These are phyloP conservation scores for Cardiocondyla obscurior DNA, from an alignment of 1,140 invertebrate species.

Conservation along the genomic window DNA sequence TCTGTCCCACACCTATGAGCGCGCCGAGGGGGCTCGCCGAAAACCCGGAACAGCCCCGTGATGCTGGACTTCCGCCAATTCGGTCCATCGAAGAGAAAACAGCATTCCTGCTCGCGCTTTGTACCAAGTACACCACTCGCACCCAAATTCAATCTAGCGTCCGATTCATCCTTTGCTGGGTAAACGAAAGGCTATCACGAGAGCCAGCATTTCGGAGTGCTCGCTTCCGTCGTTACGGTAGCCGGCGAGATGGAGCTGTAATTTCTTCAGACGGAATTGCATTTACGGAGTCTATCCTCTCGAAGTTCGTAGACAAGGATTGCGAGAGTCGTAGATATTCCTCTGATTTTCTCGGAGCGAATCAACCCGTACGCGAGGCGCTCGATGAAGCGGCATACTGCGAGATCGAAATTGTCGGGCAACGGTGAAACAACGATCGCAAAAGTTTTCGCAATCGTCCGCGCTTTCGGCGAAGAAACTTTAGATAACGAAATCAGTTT, in stretches of 20 bases:
- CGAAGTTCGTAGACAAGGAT: slow-evolving; percentile 34
- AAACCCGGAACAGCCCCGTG: slow-evolving; percentile 50
- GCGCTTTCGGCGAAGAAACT: slow-evolving; percentile 13
- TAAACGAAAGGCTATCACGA: slow-evolving; percentile 34
- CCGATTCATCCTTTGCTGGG: slow-evolving; percentile 42
- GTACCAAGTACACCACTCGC: slow-evolving; percentile 30
- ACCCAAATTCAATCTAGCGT: slow-evolving; percentile 66
- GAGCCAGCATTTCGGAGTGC: not conserved
- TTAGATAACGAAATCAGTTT: not conserved
- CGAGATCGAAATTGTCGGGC: slow-evolving; percentile 29
- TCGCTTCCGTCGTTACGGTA: slow-evolving; percentile 27
- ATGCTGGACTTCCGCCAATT: slow-evolving; percentile 73
- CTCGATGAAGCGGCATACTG: slow-evolving; percentile 45
- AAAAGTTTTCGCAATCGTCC: not conserved
- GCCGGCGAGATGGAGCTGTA: slow-evolving; percentile 46
- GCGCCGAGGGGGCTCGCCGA: not conserved
- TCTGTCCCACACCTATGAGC: slow-evolving; percentile 65
- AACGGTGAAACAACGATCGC: slow-evolving; percentile 22
- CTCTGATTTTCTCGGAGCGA: slow-evolving; percentile 45
- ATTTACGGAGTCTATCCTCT: slow-evolving; percentile 37
- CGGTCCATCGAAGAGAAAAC: slow-evolving; percentile 20
- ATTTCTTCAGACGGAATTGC: slow-evolving; percentile 49
- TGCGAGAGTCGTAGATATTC: slow-evolving; percentile 42
- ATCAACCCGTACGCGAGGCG: slow-evolving; percentile 27
- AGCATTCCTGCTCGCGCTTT: slow-evolving; percentile 17